These are phyloP conservation scores for Drosophila meridionalis DNA, from an alignment of 2,888 invertebrate species.

Conservation along the genomic window DNA sequence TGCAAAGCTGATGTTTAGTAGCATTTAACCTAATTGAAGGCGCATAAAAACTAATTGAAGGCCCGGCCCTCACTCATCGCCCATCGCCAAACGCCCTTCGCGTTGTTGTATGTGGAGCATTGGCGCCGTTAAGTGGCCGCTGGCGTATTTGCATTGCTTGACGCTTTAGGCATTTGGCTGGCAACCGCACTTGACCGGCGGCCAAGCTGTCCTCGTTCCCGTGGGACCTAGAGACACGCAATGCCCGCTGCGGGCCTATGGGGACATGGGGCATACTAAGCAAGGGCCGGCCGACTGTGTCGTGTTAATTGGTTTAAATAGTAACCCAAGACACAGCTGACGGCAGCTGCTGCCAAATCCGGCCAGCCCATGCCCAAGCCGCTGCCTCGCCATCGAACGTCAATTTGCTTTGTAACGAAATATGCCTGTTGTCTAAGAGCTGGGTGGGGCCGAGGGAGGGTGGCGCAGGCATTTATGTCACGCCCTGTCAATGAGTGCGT, in stretches of 20 bases:
- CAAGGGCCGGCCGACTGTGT: constrained; percentile 14
- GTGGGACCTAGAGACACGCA: constrained; percentile 34
- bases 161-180: constrained; percentile 43
- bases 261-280: not conserved
- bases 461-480: constrained; percentile 53
- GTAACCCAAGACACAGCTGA: constrained; percentile 64
- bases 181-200: constrained; percentile 38
- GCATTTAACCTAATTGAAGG: constrained; percentile 45
- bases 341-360: constrained; percentile 61
- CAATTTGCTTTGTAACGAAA: constrained; percentile 78
- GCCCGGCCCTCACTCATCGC: constrained; percentile 1
- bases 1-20: constrained; percentile 38
- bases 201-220: constrained; percentile 25
- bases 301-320: constrained; percentile 79
- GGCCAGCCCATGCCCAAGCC: constrained; percentile 21
- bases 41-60: constrained; percentile 56
- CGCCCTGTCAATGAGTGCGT: constrained; percentile 52
- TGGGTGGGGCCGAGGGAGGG: not conserved
- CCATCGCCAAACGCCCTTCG: no score
- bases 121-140: constrained; percentile 64
- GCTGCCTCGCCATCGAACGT: constrained; percentile 52
- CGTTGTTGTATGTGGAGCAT: not conserved
- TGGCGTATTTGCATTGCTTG: constrained; percentile 68
- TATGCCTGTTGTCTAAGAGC: constrained; percentile 29
- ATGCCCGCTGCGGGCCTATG: not conserved